Evolutionary conservation across 1,140 invertebrate species (phyloP), one percentile per base, ranked within the genome.

Genomic region (Globodera ellingtonae): DNA sequence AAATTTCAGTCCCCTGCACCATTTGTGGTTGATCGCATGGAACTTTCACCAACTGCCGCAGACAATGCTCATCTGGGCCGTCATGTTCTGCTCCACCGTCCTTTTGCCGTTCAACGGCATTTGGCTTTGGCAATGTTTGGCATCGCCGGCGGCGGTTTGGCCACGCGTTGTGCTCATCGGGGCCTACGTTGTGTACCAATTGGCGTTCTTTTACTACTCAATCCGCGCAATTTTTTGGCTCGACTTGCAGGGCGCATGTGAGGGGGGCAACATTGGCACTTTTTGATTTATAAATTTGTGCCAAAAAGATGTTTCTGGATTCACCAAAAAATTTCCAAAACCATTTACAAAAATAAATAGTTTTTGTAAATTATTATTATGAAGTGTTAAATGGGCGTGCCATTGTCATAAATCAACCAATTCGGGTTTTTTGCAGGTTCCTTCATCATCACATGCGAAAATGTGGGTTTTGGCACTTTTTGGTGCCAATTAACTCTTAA

Each of bases 371-470:
- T 35, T 35, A 35, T 35, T 24, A 24, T 24, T 24, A 0, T 24
- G 24, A 24, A 24, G 24, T 24, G 0, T 24, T 24, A 24, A 35
- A 35, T 35, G 35, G 35, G 35, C 3, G 35, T 35, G 35, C 35
- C 35, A 35, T 35, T 35, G 35, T 2, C 35, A 35, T 35, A 35
- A 35, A 35, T 35, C 1, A 2, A 35, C 1, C 35, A 35, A 0
- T 35, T 35, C 35, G 35, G 35, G 2, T 74, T n/a, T 74, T 74
- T 75, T 75, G 6, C 35, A 75, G 73, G 75, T 65, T 89, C 87
- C 56, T 88, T 89, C 74, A 88, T 88, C 46, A 88, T 88, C 46
- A 89, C 88, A 10, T 89, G 88, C 48, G 87, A 88, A 82, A 89
- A 89, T 74, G 87, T 88, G 47, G 66, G 86, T 85, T 70, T 48